A percentile compares a stretch with the other conserved stretches of the same genome.
phyloP scores from a whole-genome alignment of 2,797 vertebrate species.

The Phalanger gymnotis region DNA sequence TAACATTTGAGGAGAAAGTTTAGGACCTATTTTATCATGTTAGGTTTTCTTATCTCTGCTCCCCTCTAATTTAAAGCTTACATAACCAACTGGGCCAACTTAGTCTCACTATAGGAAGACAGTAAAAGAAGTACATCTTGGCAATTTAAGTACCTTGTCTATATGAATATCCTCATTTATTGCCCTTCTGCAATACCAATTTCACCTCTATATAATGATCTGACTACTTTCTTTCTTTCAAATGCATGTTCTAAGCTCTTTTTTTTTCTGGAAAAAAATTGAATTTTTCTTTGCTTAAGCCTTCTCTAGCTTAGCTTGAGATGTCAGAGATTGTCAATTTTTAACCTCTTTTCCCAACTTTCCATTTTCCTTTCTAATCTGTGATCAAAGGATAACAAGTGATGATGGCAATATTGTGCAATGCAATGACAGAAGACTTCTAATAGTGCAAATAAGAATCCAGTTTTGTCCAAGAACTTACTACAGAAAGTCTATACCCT shows the following conservation, averaged over 20 bases:
- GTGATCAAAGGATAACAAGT: conserved; percentile 14
- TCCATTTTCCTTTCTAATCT: conserved; percentile 24
- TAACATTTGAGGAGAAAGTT: conserved; percentile 50
- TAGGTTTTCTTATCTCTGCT: conserved; percentile 42
- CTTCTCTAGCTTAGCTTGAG: background rate
- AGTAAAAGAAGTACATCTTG: conserved; percentile 44
- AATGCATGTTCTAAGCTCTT: conserved; percentile 27
- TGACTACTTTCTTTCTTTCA: background rate
- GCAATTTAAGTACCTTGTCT: conserved; percentile 27
- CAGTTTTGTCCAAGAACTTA: background rate
- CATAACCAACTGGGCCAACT: conserved; percentile 40
- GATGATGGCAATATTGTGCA: conserved; percentile 13
- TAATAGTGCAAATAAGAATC: background rate
- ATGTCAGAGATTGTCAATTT: conserved; percentile 40
- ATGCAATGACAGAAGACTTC: background rate
- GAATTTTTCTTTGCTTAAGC: conserved; percentile 45
- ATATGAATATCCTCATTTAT: conserved; percentile 21
- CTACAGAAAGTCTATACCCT: background rate
- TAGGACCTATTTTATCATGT: conserved; percentile 38
- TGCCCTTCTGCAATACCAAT: background rate
- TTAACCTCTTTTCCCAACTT: conserved; percentile 32
- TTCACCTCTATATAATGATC: conserved; percentile 40
- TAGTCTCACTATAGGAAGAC: conserved; percentile 4
- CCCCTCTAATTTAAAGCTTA: conserved; percentile 68
- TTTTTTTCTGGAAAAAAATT: conserved; percentile 35